phyloP scores from a whole-genome alignment of 2,888 invertebrate genomes.

The Terebella lapidaria region DNA sequence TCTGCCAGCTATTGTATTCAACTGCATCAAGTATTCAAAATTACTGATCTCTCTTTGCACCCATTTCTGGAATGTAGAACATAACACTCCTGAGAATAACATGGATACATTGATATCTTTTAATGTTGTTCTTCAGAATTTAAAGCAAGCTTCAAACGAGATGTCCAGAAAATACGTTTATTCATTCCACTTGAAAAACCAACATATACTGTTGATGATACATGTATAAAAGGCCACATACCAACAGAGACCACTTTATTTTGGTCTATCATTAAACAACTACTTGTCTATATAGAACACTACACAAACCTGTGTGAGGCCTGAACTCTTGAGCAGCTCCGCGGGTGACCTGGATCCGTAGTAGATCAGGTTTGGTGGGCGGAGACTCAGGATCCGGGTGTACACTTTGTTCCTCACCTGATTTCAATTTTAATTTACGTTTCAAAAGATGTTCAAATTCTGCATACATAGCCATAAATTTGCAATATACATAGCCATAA shows the following conservation, averaged over 20 bases:
- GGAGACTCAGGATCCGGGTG: conserved; percentile 60
- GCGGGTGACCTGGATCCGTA: conserved; percentile 61
- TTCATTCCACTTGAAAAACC: too few relatives aligned
- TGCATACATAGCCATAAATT: too few relatives aligned
- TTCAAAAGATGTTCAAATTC: too few relatives aligned
- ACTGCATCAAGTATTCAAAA: conserved; percentile 57
- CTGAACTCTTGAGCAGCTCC: conserved; percentile 61
- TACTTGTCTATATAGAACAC: too few relatives aligned
- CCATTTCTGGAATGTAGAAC: conserved; percentile 55
- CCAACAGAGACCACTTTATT: too few relatives aligned
- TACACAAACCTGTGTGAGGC: conserved; percentile 61
- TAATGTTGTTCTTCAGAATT: background rate
- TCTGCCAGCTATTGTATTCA: conserved; percentile 57
- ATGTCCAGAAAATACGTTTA: too few relatives aligned
- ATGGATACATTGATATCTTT: background rate
- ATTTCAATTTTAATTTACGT: too few relatives aligned
- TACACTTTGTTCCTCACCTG: conserved; percentile 61
- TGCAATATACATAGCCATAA: too few relatives aligned
- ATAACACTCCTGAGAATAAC: conserved; percentile 3
- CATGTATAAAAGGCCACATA: too few relatives aligned
- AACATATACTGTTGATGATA: too few relatives aligned
- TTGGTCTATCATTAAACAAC: too few relatives aligned
- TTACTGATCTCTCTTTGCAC: conserved; percentile 56
- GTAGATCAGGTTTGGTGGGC: conserved; percentile 61
- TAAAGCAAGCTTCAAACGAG: too few relatives aligned